These are phyloP conservation scores for Pteronura brasiliensis DNA, from an alignment of 2,113 vertebrate genomes.

Conservation along the genomic window DNA sequence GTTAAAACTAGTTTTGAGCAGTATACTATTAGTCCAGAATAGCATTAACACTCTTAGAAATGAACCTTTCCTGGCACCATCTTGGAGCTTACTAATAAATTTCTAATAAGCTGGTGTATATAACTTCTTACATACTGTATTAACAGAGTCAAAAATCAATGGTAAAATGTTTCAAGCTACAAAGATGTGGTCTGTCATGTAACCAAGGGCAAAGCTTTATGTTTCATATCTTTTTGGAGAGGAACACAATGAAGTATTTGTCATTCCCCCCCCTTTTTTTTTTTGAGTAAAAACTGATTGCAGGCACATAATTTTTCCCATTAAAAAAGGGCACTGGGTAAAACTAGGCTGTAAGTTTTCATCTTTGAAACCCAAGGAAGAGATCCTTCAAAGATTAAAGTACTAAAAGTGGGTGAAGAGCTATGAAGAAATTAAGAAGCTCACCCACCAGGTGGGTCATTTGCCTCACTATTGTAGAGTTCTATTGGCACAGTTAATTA, in stretches of 20 bases:
- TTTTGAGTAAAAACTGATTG: background rate
- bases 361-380: constrained; percentile 9
- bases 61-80: background rate
- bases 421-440: constrained; percentile 54
- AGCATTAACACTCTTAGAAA: background rate
- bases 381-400: background rate
- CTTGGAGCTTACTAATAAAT: background rate
- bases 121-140: background rate
- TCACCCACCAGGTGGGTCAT: background rate
- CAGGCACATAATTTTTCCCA: background rate
- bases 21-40: background rate
- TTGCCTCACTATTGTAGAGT: background rate
- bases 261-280: background rate
- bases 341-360: background rate
- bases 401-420: background rate
- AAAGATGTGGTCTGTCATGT: background rate
- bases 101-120: background rate
- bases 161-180: background rate
- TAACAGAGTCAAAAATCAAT: background rate
- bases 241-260: background rate
- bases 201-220: background rate
- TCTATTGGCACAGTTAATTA: background rate
- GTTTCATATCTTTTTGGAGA: background rate
- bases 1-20: constrained; percentile 14
- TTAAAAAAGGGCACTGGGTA: background rate